phyloP scores from a whole-genome alignment of 2,797 vertebrate genomes.

The Typhlichthys eigenmanni region DNA sequence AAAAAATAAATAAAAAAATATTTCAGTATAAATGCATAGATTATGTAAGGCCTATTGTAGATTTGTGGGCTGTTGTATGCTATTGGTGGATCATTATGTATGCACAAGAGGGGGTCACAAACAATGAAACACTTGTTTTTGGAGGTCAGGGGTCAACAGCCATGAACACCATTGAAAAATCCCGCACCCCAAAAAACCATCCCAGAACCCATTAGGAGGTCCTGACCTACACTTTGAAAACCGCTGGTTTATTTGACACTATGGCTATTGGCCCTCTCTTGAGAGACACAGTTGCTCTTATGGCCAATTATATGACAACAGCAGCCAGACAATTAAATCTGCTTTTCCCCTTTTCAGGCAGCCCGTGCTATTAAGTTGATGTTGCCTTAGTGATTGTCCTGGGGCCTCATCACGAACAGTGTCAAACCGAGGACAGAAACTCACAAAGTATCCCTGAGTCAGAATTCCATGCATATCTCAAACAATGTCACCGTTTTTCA shows the following conservation, averaged over 20 bases:
- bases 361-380: slow-evolving; percentile 24
- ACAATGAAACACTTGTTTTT: too few relatives aligned
- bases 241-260: slow-evolving; percentile 21
- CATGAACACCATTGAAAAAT: too few relatives aligned
- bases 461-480: slow-evolving; percentile 67
- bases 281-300: slow-evolving; percentile 33
- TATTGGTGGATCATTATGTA: too few relatives aligned
- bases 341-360: not conserved
- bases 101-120: too few relatives aligned
- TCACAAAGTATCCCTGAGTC: slow-evolving; percentile 53
- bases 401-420: slow-evolving; percentile 41
- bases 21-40: too few relatives aligned
- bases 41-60: too few relatives aligned
- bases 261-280: slow-evolving; percentile 29
- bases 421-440: slow-evolving; percentile 55
- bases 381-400: slow-evolving; percentile 34
- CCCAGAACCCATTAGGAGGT: too few relatives aligned
- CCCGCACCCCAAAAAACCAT: too few relatives aligned
- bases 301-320: slow-evolving; percentile 39
- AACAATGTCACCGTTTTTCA: slow-evolving; percentile 63
- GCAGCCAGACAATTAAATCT: slow-evolving; percentile 18
- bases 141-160: too few relatives aligned
- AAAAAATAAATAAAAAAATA: too few relatives aligned
- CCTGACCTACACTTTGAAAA: too few relatives aligned
- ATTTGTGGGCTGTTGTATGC: too few relatives aligned